Base-by-base conservation (phyloP, 1,140 invertebrate species). In the Hypothenemus hampei region DNA sequence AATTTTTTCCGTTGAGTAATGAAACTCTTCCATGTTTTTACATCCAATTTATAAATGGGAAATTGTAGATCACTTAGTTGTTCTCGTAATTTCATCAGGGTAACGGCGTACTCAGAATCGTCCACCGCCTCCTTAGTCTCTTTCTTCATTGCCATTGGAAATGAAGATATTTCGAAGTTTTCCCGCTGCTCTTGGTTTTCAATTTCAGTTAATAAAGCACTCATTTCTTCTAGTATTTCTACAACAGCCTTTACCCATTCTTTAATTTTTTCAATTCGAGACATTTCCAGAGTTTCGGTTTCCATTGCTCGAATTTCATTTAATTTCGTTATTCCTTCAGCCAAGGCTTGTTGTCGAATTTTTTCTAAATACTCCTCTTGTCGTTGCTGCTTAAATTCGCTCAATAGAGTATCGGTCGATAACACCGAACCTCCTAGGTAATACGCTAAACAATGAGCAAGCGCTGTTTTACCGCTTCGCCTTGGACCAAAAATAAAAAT, bases 401-500 rank as follows among this genome's bases (percentile, higher is more conserved):
- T 69, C 55, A 72, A 51, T 16, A 76, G 40, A 57, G 70, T 66
- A 44, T 69, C 57, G 3, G 51, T 44, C 22, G 61, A 48, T 20
- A 77, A 52, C 6, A 77, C 59, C 8, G 52, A 57, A 0, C 66
- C 69, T 21, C 60, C 58, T 3, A 72, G 59, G 8, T 65, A 35
- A 26, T 67, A 60, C 0, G 65, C 66, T 10, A 78, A 58, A 47
- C 64, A 67, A 18, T 66, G 54, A 2, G 71, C 58, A 13, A 76
- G 44, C 0, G 67, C 56, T 3, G 71, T 67, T 61, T 71, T 73
- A 5, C 74, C 75, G 1, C 70, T 69, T 29, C 47, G 59, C 29
- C 52, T 63, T 1, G 73, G 70, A 1, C 76, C 76, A 21, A 76
- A 66, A 21, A 78, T 65, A 8, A 68, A 71, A 13, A 78, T 66